Conservation (phyloP, 1,140 invertebrate genomes). For the Galleria mellonella region DNA sequence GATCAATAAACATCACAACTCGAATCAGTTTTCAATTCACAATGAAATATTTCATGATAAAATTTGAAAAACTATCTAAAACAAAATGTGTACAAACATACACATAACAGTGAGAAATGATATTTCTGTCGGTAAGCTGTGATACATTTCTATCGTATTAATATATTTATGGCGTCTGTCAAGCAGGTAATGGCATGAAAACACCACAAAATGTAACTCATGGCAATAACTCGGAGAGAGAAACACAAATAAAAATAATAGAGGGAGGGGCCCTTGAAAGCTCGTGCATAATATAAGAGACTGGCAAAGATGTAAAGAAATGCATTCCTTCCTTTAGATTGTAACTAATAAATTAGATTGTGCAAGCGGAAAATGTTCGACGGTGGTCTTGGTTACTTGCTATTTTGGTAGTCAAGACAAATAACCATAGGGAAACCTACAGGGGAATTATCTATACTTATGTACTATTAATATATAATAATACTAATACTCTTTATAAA, state of each 20-base stretch:
- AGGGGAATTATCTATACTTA: no score
- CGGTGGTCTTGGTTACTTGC: no score
- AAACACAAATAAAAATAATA: conserved; percentile 54
- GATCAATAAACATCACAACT: no score
- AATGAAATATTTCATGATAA: no score
- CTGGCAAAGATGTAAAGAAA: conserved; percentile 8
- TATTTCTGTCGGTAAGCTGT: conserved; percentile 30
- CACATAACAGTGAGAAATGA: conserved; percentile 15
- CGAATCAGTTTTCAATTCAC: no score
- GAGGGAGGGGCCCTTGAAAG: conserved; percentile 25
- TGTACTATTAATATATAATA: no score
- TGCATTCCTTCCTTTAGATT: conserved; percentile 29
- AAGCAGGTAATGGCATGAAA: conserved; percentile 65
- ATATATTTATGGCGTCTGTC: conserved; percentile 62
- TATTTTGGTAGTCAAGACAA: no score
- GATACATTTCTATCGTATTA: conserved; percentile 43
- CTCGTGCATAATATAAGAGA: conserved; percentile 46
- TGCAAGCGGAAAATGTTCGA: no score
- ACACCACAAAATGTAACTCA: conserved; percentile 46
- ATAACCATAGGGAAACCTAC: no score
- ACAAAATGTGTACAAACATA: neutral
- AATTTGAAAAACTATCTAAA: no score
- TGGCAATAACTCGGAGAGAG: conserved; percentile 32
- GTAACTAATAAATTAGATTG: conserved; percentile 27
- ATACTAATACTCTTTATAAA: no score